These are phyloP conservation scores for Idris sp. DNA, from an alignment of 1,140 invertebrate genomes.

Conservation along the genomic window DNA sequence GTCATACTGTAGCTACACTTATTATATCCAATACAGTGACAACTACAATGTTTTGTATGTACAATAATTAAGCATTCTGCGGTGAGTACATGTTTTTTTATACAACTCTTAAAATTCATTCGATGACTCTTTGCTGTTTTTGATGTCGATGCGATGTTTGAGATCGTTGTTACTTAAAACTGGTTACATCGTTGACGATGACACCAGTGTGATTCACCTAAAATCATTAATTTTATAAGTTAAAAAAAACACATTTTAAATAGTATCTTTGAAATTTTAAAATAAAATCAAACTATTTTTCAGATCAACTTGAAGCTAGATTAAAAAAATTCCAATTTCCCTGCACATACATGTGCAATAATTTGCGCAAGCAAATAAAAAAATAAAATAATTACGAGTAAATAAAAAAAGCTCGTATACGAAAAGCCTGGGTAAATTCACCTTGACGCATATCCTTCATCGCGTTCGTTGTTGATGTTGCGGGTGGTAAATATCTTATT, in stretches of 20 bases:
- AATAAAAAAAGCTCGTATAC: no score
- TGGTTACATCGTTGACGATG: constrained; percentile 40
- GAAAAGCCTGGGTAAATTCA: constrained; percentile 17
- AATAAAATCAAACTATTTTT: no score
- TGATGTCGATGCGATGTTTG: constrained; percentile 37
- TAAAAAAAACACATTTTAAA: no score
- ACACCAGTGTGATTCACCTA: constrained; percentile 55
- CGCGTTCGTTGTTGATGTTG: constrained; percentile 19
- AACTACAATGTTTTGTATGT: constrained; percentile 42
- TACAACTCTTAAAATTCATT: constrained; percentile 30
- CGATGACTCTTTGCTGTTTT: constrained; percentile 46
- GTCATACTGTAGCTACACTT: constrained; percentile 45
- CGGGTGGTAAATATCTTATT: constrained; percentile 50
- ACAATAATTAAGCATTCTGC: constrained; percentile 44
- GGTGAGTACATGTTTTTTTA: constrained; percentile 24
- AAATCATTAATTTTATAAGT: constrained; percentile 8
- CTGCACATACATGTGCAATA: no score
- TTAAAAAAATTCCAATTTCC: no score
- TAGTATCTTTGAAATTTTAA: no score
- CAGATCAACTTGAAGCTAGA: no score
- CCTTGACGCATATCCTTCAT: constrained; percentile 48
- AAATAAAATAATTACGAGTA: no score
- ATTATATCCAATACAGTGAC: constrained; percentile 49
- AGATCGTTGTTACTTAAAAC: no score
- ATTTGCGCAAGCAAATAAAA: no score